Conservation (phyloP, 64 coral and sea anemone species). For the Stichodactyla mertensii region DNA sequence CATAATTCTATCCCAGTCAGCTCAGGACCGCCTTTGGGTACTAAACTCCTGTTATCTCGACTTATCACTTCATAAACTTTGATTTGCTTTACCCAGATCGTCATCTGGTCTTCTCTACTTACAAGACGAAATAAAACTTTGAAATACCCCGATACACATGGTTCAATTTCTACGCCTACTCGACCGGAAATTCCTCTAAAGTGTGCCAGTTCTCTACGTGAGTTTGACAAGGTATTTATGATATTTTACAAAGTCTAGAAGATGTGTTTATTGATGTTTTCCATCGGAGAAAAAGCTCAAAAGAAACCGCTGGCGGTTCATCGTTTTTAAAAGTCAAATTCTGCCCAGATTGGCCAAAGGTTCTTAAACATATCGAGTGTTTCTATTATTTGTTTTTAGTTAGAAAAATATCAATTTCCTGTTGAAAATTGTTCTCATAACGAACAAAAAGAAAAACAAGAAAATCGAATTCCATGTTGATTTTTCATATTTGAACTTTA, state of each 20-base stretch:
- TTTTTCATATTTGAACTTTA: neutral
- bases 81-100: neutral
- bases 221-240: neutral
- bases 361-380: neutral
- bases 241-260: neutral
- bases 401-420: neutral
- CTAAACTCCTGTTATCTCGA: neutral
- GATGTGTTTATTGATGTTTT: neutral
- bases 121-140: neutral
- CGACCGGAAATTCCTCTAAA: conserved; percentile 2
- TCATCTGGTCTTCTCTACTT: neutral
- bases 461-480: neutral
- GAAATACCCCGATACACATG: neutral
- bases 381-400: neutral
- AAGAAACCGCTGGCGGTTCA: neutral
- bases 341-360: neutral
- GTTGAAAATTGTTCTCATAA: neutral
- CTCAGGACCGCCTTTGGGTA: neutral
- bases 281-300: neutral
- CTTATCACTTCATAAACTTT: neutral
- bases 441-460: neutral
- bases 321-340: neutral
- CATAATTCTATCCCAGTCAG: neutral
- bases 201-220: neutral
- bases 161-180: neutral